Conservation (phyloP, 2,888 invertebrate genomes). For the Lutraria lutraria region DNA sequence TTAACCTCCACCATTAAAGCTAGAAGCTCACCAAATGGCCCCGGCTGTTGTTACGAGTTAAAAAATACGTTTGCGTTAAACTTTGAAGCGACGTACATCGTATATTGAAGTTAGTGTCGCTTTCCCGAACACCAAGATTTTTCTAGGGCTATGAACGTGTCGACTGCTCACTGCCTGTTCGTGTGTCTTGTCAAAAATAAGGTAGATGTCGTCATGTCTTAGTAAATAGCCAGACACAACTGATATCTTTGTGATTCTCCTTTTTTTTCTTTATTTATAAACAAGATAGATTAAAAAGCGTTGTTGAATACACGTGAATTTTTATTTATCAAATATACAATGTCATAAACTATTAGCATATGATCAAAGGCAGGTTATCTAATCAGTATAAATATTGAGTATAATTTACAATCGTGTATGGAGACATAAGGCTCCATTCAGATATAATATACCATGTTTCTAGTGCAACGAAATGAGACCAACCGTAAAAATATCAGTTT, state of each 20-base stretch:
- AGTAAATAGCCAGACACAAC: not conserved
- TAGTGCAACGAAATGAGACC: conserved; percentile 14
- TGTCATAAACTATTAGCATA: conserved; percentile 42
- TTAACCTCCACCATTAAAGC: no score
- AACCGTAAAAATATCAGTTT: not conserved
- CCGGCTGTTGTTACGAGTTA: no score
- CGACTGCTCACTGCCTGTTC: no score
- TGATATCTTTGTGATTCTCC: not conserved
- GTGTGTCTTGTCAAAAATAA: no score
- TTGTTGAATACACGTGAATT: not conserved
- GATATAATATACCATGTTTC: not conserved
- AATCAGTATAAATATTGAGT: conserved; percentile 34
- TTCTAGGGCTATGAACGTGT: no score
- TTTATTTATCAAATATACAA: conserved; percentile 28
- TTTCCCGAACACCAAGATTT: no score
- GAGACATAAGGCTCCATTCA: conserved; percentile 36
- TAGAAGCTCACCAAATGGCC: no score
- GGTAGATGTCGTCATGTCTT: no score
- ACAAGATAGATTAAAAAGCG: not conserved
- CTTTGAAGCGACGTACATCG: no score
- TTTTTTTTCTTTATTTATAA: not conserved
- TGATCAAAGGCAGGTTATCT: conserved; percentile 46
- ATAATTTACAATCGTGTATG: conserved; percentile 37
- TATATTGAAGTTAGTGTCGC: no score
- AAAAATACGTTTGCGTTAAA: no score